These are phyloP conservation scores for Trichonephila inaurata DNA, from an alignment of 1,140 invertebrate genomes.

Conservation along the genomic window DNA sequence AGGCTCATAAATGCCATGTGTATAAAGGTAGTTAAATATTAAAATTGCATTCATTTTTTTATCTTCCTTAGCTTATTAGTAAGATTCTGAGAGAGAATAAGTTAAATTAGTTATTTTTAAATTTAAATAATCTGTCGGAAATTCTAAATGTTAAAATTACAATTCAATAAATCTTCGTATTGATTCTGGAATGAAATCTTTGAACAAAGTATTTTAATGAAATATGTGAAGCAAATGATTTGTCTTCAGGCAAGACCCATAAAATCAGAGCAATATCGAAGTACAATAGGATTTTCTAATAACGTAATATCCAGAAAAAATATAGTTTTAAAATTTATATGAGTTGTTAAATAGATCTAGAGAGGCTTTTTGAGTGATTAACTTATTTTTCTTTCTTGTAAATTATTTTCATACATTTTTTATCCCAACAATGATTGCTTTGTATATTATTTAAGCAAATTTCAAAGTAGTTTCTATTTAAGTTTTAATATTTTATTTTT, in stretches of 20 bases:
- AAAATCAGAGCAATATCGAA: not conserved
- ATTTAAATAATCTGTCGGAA: not conserved
- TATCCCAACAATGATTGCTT: too few relatives aligned
- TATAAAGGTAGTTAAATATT: too few relatives aligned
- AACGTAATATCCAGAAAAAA: not conserved
- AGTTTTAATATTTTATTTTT: too few relatives aligned
- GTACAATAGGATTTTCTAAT: not conserved
- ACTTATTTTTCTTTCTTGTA: not conserved
- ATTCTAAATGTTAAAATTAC: not conserved
- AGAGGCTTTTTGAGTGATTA: not conserved
- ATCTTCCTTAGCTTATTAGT: too few relatives aligned
- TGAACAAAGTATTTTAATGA: slow-evolving; percentile 1
- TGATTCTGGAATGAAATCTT: not conserved
- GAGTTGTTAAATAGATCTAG: too few relatives aligned
- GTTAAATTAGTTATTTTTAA: not conserved
- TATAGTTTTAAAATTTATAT: too few relatives aligned
- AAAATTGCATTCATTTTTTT: too few relatives aligned
- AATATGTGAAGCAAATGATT: not conserved
- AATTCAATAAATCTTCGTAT: not conserved
- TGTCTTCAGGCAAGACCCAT: not conserved
- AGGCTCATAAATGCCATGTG: too few relatives aligned
- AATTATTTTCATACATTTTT: not conserved
- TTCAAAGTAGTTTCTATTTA: too few relatives aligned
- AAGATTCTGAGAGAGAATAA: not conserved
- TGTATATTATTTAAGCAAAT: too few relatives aligned